Conservation (phyloP, 2,888 invertebrate species). For the Zaprionus bogoriensis region DNA sequence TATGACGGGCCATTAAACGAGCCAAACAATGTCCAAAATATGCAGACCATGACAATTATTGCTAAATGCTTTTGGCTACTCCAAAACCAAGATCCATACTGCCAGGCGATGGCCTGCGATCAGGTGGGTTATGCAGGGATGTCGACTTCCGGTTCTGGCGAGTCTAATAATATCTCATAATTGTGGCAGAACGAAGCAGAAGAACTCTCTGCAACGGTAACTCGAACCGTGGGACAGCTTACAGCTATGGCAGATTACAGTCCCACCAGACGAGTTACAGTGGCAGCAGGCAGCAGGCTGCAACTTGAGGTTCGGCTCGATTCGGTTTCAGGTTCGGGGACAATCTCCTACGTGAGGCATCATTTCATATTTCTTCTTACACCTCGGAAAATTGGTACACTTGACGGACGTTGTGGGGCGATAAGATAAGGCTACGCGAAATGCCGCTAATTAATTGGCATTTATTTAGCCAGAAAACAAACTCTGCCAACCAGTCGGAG, state of each 20-base stretch:
- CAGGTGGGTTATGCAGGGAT: background rate
- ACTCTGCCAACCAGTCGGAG: background rate
- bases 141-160: conserved; percentile 43
- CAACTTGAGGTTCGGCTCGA: conserved; percentile 8
- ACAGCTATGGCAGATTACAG: conserved; percentile 45
- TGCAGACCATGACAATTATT: conserved; percentile 61
- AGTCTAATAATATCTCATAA: conserved; percentile 58
- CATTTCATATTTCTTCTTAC: conserved; percentile 52
- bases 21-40: conserved; percentile 57
- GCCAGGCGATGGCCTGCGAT: background rate
- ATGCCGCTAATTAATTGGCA: conserved; percentile 56
- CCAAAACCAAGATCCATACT: conserved; percentile 18
- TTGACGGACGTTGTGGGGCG: conserved; percentile 42
- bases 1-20: conserved; percentile 51
- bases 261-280: conserved; percentile 33
- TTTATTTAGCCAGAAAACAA: conserved; percentile 24
- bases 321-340: conserved; percentile 8
- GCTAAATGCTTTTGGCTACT: conserved; percentile 72
- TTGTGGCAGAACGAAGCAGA: conserved; percentile 15
- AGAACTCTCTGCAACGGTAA: conserved; percentile 22
- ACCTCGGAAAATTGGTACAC: conserved; percentile 40
- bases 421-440: conserved; percentile 50
- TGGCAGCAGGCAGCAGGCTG: conserved; percentile 27
- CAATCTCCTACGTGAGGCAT: conserved; percentile 36
- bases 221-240: conserved; percentile 25